These are phyloP conservation scores for Zoanthus sociatus DNA, from an alignment of 92 coral and sea anemone species.

Conservation along the genomic window DNA sequence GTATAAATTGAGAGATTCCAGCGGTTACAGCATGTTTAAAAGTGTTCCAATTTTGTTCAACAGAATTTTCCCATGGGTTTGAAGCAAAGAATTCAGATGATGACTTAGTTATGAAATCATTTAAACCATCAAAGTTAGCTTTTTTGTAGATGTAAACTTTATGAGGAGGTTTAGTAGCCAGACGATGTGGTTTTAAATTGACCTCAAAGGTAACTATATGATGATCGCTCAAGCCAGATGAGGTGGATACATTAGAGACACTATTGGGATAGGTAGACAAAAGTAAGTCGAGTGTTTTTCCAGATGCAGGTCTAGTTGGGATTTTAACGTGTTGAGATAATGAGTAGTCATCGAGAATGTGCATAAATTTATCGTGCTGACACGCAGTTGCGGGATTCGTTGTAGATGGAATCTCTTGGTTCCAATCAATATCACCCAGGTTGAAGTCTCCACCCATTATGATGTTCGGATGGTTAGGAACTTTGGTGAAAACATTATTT, in stretches of 20 bases:
- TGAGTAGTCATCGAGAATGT: slow-evolving; percentile 57
- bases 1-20: too few relatives aligned
- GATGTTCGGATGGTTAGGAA: slow-evolving; percentile 53
- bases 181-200: slow-evolving; percentile 38
- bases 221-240: slow-evolving; percentile 50
- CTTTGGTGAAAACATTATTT: neutral
- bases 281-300: slow-evolving; percentile 49
- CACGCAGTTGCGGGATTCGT: neutral
- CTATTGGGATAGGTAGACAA: slow-evolving; percentile 30
- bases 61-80: too few relatives aligned
- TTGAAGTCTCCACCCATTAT: slow-evolving; percentile 65
- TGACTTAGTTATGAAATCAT: too few relatives aligned
- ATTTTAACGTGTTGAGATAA: slow-evolving; percentile 59
- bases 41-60: too few relatives aligned
- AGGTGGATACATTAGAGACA: slow-evolving; percentile 35
- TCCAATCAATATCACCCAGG: slow-evolving; percentile 67
- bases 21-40: too few relatives aligned
- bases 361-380: slow-evolving; percentile 48
- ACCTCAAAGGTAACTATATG: slow-evolving; percentile 11
- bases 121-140: too few relatives aligned
- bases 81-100: too few relatives aligned
- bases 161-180: neutral
- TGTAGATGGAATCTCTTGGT: neutral
- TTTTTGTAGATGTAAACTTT: slow-evolving; percentile 30
- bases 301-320: slow-evolving; percentile 65